Conservation (phyloP, 2,113 vertebrate species). For the Equus quagga region DNA sequence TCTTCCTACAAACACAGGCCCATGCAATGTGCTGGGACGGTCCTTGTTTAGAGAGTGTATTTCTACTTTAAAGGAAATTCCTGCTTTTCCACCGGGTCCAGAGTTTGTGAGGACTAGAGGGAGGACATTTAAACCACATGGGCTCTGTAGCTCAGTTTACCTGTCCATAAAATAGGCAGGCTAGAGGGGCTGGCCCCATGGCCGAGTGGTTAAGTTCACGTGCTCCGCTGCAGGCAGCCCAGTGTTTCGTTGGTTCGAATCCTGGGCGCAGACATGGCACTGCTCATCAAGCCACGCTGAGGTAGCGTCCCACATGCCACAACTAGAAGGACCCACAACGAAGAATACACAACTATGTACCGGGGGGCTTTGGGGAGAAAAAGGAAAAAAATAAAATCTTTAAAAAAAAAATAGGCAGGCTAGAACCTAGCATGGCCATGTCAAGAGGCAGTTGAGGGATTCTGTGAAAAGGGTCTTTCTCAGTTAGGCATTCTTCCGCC, state of each 20-base stretch:
- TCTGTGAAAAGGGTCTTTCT: neutral
- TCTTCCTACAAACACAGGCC: neutral
- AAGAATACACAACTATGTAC: no score
- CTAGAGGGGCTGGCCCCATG: neutral
- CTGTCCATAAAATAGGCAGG: neutral
- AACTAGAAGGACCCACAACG: no score
- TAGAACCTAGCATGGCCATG: neutral
- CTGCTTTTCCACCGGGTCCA: neutral
- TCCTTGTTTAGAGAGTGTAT: neutral
- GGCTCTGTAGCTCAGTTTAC: neutral
- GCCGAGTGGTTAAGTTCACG: no score
- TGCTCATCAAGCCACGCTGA: no score
- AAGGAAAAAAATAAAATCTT: no score
- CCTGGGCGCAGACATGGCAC: no score
- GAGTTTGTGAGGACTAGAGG: neutral
- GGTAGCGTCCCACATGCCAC: no score
- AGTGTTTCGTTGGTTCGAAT: no score
- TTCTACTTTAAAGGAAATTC: slow-evolving; percentile 9
- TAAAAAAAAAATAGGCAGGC: neutral
- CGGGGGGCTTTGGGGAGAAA: no score
- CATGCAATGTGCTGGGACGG: neutral
- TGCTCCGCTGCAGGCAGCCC: no score
- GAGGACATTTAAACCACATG: neutral
- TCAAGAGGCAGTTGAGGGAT: neutral
- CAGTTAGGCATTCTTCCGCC: neutral